phyloP scores from a whole-genome alignment of 2,797 vertebrate species.

The Morelia viridis region DNA sequence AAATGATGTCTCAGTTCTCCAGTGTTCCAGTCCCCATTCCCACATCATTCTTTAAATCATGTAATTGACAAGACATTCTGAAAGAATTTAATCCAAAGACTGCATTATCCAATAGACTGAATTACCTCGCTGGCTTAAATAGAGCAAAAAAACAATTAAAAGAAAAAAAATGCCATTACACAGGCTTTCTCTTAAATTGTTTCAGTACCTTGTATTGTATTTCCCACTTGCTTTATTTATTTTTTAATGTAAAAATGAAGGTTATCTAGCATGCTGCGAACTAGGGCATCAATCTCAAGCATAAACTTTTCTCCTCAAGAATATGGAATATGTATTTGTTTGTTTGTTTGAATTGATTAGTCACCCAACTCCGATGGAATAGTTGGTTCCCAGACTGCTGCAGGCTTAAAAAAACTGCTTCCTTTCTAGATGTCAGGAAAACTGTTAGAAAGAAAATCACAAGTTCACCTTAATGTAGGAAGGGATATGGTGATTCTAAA shows the following conservation, averaged over 20 bases:
- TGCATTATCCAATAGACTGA: constrained; percentile 7
- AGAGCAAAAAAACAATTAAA: background rate
- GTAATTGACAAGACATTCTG: background rate
- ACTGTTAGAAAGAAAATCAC: background rate
- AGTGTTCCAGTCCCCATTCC: background rate
- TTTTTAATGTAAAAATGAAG: background rate
- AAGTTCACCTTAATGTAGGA: background rate
- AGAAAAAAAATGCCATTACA: background rate
- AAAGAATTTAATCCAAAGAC: constrained; percentile 5
- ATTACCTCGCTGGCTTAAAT: background rate
- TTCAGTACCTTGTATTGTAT: background rate
- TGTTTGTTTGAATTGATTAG: background rate
- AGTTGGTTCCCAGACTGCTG: background rate
- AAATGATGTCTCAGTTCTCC: background rate
- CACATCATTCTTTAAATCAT: background rate
- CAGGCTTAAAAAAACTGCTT: background rate
- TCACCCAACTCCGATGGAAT: background rate
- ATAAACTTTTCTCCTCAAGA: background rate
- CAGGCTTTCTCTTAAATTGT: background rate
- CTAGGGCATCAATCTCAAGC: background rate
- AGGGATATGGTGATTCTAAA: too few relatives aligned
- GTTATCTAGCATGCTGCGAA: background rate
- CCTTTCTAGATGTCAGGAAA: background rate
- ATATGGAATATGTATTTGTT: background rate
- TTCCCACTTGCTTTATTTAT: background rate